Evolutionary conservation across 2,888 invertebrate genomes (phyloP), one percentile per base, ranked within the genome.

Genomic region (Eucera pruinosa): DNA sequence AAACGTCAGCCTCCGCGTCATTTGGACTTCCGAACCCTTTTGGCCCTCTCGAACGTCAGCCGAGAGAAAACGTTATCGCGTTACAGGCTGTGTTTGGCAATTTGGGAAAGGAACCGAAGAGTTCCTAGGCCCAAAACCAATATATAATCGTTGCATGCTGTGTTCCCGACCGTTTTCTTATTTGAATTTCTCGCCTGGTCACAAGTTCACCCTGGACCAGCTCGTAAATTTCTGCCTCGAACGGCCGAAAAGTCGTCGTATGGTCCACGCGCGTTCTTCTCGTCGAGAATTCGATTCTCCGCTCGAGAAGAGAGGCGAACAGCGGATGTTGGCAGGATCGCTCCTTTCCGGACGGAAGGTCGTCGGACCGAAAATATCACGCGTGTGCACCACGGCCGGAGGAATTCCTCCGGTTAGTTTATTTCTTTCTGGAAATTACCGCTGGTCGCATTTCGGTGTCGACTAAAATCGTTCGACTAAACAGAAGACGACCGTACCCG

Each of bases 331-430:
- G 65, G 55, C 69, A 69, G 54, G 75, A 60, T 72, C 48, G 65
- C 66, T 78, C 76, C 82, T 83, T 87, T 85, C 78, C 84, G 80
- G 79, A 79, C 74, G 70, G 85, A 84, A 87, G 88, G 87, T 89
- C 89, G 88, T 88, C 87, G 87, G 85, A 89, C 89, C 87, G 88
- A 89, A 89, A 89, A 89, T 88, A 86, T 85, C 77, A 80, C 85
- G 85, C 89, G 86, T 87, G 89, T 84, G 80, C 84, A 80, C 82
- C 47, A 18, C 18, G 11, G 27, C 82, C 77, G 80, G 86, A 84
- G 80, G 85, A 87, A 89, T 88, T 89, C 86, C 84, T 80, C 72
- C 47, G 85, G 77, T 82, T 86, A 85, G 88, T 89, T 89, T 89
- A 88, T 89, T 89, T 88, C 88, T 88, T 88, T 86, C 84, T 83